Evolutionary conservation across 37 sponge, comb jelly and placozoan species (phyloP).

Genomic region (Eunapius fragilis): DNA sequence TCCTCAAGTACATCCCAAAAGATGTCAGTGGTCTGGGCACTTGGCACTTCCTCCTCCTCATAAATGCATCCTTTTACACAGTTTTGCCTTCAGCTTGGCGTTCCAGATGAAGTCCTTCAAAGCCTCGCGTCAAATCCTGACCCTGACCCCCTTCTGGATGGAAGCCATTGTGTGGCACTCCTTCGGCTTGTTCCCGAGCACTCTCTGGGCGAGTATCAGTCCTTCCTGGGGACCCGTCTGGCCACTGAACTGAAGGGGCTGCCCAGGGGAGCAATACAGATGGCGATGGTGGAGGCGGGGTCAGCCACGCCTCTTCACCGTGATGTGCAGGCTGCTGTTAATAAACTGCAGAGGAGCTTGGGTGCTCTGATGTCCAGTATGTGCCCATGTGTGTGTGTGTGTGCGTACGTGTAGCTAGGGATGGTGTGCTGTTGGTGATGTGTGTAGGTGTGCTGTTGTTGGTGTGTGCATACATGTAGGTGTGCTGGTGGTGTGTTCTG

Average conservation of each 20-base stretch:
- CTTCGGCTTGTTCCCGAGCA: slow-evolving; percentile 19
- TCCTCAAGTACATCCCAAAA: slow-evolving; percentile 9
- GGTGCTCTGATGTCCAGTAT: background rate
- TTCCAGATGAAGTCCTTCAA: background rate
- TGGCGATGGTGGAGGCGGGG: slow-evolving; percentile 16
- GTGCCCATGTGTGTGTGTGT: background rate
- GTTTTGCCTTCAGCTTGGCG: slow-evolving; percentile 2
- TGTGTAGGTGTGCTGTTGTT: background rate
- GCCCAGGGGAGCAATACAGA: slow-evolving; percentile 22
- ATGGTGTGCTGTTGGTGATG: background rate
- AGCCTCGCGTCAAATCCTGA: slow-evolving; percentile 8
- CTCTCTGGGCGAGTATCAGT: background rate
- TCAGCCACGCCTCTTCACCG: background rate
- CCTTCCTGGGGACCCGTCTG: slow-evolving; percentile 19
- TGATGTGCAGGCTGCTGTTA: background rate
- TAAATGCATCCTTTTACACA: background rate
- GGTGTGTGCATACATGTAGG: background rate
- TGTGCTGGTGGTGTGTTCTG: no score
- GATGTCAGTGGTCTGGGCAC: background rate
- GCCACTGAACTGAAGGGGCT: slow-evolving; percentile 12
- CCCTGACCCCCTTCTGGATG: slow-evolving; percentile 7
- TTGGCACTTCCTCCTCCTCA: background rate
- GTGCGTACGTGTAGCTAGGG: background rate
- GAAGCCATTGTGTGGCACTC: slow-evolving; percentile 21
- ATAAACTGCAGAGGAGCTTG: background rate